Conservation (phyloP, 2,888 invertebrate species). For the Synergus japonicus region DNA sequence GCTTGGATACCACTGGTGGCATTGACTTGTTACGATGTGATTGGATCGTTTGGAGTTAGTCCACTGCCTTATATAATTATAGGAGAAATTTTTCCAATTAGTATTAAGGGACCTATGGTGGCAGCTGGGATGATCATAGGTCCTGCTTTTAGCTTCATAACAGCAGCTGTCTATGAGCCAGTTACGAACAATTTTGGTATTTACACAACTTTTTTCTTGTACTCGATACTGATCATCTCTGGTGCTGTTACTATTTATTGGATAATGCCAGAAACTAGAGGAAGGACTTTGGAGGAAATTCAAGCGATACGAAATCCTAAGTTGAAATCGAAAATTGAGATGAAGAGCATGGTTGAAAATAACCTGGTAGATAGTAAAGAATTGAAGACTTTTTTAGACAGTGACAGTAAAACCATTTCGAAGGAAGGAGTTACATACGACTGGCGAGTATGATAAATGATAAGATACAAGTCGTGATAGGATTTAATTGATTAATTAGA, state of each 20-base stretch:
- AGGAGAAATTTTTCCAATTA: constrained; percentile 28
- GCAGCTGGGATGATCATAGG: constrained; percentile 36
- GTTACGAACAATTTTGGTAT: constrained; percentile 31
- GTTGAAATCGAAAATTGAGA: constrained; percentile 13
- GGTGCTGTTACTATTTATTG: constrained; percentile 27
- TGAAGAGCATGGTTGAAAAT: neutral
- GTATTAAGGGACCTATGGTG: constrained; percentile 35
- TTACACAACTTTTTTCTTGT: constrained; percentile 22
- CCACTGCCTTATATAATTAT: constrained; percentile 34
- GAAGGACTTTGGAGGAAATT: constrained; percentile 34
- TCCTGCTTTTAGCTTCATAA: constrained; percentile 30
- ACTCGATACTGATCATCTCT: constrained; percentile 7
- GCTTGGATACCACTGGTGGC: constrained; percentile 23
- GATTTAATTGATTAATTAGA: neutral
- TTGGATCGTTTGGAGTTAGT: constrained; percentile 33
- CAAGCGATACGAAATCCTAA: constrained; percentile 11
- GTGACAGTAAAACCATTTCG: neutral
- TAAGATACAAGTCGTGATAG: neutral
- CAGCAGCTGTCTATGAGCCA: constrained; percentile 14
- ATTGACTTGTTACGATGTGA: constrained; percentile 18
- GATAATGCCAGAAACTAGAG: constrained; percentile 30
- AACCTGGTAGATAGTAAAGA: neutral
- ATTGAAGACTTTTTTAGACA: constrained; percentile 18
- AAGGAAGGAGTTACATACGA: neutral
- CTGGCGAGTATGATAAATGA: neutral